phyloP scores from a whole-genome alignment of 2,113 vertebrate species.

The Perognathus longimembris region DNA sequence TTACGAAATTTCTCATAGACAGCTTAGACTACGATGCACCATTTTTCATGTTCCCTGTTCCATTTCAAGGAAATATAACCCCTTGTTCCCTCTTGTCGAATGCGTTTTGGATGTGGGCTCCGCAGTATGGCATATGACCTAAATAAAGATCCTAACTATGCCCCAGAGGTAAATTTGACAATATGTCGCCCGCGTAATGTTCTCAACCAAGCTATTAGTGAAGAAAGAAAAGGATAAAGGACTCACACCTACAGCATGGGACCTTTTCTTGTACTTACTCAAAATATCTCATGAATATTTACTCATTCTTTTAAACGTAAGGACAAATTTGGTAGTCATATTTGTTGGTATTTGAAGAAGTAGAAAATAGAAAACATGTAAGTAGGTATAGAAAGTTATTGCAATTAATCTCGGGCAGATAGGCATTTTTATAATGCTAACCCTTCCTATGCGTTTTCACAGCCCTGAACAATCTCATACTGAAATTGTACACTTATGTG shows the following conservation, averaged over 20 bases:
- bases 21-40: neutral
- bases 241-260: neutral
- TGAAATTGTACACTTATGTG: neutral
- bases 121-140: neutral
- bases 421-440: neutral
- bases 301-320: neutral
- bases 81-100: constrained; percentile 52
- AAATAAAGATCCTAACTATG: neutral
- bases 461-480: neutral
- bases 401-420: neutral
- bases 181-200: neutral
- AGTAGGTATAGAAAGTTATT: neutral
- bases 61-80: constrained; percentile 35
- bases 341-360: neutral
- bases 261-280: neutral
- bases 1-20: neutral
- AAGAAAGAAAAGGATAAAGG: neutral
- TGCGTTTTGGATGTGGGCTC: constrained; percentile 1
- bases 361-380: neutral
- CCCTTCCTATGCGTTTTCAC: neutral
- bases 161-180: constrained; percentile 23
- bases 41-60: constrained; percentile 22
- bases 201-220: neutral
- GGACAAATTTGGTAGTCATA: neutral
- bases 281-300: neutral